Evolutionary conservation across 2,888 invertebrate genomes (phyloP).

Genomic region (Drosophila percnosoma): DNA sequence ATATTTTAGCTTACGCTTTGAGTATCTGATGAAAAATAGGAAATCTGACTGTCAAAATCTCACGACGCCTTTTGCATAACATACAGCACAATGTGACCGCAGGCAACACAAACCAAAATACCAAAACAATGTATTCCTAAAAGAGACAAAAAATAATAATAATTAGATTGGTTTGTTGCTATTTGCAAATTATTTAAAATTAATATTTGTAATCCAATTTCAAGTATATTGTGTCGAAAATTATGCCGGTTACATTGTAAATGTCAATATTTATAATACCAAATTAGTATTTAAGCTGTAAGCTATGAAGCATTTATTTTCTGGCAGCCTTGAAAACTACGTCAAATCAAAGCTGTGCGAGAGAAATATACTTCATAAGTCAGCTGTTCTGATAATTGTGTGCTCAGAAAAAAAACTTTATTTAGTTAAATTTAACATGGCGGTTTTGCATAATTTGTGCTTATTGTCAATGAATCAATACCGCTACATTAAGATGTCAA

Average conservation of each 20-base stretch:
- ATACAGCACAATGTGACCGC: conserved; percentile 64
- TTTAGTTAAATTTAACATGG: not conserved
- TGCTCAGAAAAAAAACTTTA: not conserved
- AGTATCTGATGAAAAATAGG: conserved; percentile 35
- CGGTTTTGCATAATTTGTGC: not conserved
- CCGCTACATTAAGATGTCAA: not conserved
- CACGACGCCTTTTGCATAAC: conserved; percentile 81
- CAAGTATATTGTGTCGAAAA: not conserved
- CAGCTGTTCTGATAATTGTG: not conserved
- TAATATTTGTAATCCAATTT: not conserved
- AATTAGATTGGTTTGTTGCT: too few species aligned
- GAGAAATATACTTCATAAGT: not conserved
- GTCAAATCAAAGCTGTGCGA: not conserved
- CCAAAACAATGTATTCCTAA: conserved; percentile 8
- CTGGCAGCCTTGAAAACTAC: conserved; percentile 36
- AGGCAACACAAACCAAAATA: conserved; percentile 9
- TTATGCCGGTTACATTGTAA: not conserved
- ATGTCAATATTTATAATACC: conserved; percentile 10
- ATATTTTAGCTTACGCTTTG: conserved; percentile 53
- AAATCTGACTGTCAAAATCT: conserved; percentile 57
- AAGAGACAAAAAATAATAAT: not conserved
- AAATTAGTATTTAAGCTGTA: not conserved
- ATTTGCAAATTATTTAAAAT: not conserved
- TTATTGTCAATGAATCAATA: not conserved
- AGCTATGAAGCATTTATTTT: not conserved